phyloP scores from a whole-genome alignment of 2,797 vertebrate genomes.

The Alfaro cultratus region DNA sequence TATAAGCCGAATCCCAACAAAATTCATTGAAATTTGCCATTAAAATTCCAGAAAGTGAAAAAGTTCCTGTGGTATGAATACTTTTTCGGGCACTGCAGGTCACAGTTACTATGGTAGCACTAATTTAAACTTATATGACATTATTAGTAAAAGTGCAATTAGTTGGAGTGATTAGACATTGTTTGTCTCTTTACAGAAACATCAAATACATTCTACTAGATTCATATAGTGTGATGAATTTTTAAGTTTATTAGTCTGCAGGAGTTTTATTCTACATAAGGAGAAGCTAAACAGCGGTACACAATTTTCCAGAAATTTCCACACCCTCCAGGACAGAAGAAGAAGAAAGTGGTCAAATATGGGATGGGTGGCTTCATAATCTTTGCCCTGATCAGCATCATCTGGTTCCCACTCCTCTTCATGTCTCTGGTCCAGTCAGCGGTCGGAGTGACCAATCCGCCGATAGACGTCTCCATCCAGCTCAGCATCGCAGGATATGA shows the following conservation, averaged over 20 bases:
- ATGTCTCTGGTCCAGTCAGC: slow-evolving; percentile 82
- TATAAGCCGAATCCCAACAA: background rate
- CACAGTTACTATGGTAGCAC: background rate
- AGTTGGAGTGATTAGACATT: background rate
- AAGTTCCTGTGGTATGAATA: background rate
- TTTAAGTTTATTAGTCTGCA: background rate
- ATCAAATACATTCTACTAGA: background rate
- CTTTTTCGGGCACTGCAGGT: background rate
- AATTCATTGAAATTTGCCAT: background rate
- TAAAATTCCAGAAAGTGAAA: background rate
- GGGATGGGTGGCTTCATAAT: slow-evolving; percentile 82
- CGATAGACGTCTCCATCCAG: slow-evolving; percentile 79
- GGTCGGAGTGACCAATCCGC: slow-evolving; percentile 81
- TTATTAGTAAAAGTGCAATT: background rate
- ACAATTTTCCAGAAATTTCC: slow-evolving; percentile 80
- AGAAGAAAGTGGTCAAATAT: slow-evolving; percentile 83
- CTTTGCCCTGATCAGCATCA: slow-evolving; percentile 76
- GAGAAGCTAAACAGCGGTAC: background rate
- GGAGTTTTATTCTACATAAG: background rate
- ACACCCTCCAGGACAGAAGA: slow-evolving; percentile 82
- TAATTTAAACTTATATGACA: background rate
- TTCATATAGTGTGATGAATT: background rate
- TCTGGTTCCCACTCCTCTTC: slow-evolving; percentile 85
- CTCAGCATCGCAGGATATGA: slow-evolving; percentile 80
- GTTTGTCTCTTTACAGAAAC: background rate